Evolutionary conservation across 2,113 vertebrate genomes (phyloP), one percentile per base, ranked within the genome.

Genomic region (Oenanthe oenanthe): DNA sequence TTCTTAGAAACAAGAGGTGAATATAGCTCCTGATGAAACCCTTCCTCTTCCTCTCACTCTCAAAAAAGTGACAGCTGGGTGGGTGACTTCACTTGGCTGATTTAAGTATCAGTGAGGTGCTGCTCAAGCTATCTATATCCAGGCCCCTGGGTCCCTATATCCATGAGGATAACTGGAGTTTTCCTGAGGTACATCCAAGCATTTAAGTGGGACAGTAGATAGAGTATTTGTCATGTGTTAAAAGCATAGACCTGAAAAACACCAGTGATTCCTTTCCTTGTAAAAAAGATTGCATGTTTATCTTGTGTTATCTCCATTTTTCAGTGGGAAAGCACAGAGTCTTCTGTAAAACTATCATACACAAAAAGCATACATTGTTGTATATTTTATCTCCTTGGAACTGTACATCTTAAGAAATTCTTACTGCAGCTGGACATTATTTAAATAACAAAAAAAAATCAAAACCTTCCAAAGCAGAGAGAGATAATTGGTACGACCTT

Each of bases 241-340:
- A 60, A 67, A 50, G 11, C 0, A 0, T 36, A 80, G 43, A 58
- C 13, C 34, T 87, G 68, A 85, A 85, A 90, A 84, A 34, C 45
- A 50, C 45, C 36, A 53, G 13, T 57, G 18, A 47, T 85, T 89
- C 61, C 45, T 93, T 36, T 54, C 13, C 75, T 34, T 43, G 62
- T 40, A 40, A 53, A 85, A 85, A 36, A n/a, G 93, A 36, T 43
- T 32, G 70, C 18, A n/a, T 8, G 2, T 77, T 66, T 84, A 19
- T 80, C 94, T 95, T 95, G 32, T 66, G 32, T 48, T 70, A 29
- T 43, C 68, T 96, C 53, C 15, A n/a, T 93, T 94, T 96, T 81
- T 73, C 85, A 95, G 74, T 68, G 48, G 50, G 13, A 92, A 67
- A 75, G 84, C 32, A 79, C 12, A 63, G 18, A 53, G 16, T 51